phyloP scores from a whole-genome alignment of 2,113 vertebrate species.

The Sorex fumeus region DNA sequence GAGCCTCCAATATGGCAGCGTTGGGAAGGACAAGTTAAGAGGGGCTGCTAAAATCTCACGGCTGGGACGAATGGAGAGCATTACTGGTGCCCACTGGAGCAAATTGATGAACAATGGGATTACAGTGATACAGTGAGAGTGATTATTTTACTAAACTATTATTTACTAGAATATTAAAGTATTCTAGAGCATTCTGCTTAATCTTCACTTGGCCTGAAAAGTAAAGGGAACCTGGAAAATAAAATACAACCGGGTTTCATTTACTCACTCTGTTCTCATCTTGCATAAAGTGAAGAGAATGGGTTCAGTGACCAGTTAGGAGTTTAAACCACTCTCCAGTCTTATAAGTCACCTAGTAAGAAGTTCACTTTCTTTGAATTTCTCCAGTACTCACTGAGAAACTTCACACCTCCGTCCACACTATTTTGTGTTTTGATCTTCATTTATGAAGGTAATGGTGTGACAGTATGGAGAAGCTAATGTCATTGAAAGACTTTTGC shows the following conservation, averaged over 20 bases:
- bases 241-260: background rate
- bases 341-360: background rate
- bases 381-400: background rate
- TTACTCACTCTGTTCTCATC: background rate
- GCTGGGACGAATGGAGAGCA: too few relatives aligned
- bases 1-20: too few relatives aligned
- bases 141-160: too few relatives aligned
- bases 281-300: background rate
- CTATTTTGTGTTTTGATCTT: background rate
- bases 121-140: too few relatives aligned
- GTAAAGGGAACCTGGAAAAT: background rate
- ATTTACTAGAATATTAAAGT: too few relatives aligned
- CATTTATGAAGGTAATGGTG: background rate
- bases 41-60: too few relatives aligned
- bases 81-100: too few relatives aligned
- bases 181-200: too few relatives aligned
- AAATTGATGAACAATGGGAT: too few relatives aligned
- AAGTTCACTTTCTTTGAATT: conserved; percentile 14
- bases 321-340: background rate
- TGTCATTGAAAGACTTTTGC: background rate
- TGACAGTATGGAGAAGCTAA: background rate
- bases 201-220: background rate
- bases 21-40: too few relatives aligned
- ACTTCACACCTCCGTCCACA: background rate
- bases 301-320: background rate